Conservation (phyloP, 2,113 vertebrate genomes). For the Cephalopterus ornatus region DNA sequence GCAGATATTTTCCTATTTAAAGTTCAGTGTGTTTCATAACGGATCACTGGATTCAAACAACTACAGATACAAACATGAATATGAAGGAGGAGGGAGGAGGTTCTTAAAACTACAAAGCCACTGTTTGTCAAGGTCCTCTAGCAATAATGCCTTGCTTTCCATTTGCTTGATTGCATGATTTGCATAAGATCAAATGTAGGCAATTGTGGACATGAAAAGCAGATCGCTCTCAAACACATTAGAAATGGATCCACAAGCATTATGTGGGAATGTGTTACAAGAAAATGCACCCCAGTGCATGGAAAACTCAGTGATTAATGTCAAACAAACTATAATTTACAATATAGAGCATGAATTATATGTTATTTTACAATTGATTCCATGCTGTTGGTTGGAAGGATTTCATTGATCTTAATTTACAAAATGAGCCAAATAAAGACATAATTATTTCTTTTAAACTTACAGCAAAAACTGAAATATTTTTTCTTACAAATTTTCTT, state of each 20-base stretch:
- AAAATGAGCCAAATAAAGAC: slow-evolving; percentile 66
- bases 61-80: slow-evolving; percentile 2
- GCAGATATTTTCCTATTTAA: neutral
- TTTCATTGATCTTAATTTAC: slow-evolving; percentile 76
- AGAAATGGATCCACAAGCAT: slow-evolving; percentile 65
- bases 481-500: neutral
- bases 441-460: slow-evolving; percentile 58
- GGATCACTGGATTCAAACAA: slow-evolving; percentile 28
- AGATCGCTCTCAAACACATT: slow-evolving; percentile 56
- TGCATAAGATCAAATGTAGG: slow-evolving; percentile 74
- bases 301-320: slow-evolving; percentile 69
- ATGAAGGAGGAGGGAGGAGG: neutral
- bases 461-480: slow-evolving; percentile 4
- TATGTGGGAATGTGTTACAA: slow-evolving; percentile 48
- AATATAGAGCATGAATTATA: slow-evolving; percentile 70
- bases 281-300: slow-evolving; percentile 59
- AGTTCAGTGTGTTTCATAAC: neutral
- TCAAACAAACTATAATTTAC: slow-evolving; percentile 77
- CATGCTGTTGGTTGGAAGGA: slow-evolving; percentile 67
- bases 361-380: slow-evolving; percentile 79
- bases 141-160: slow-evolving; percentile 62
- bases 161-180: slow-evolving; percentile 74
- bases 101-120: slow-evolving; percentile 54
- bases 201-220: slow-evolving; percentile 62
- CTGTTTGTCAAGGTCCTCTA: slow-evolving; percentile 49